Percentiles rank a stretch among this genome's conserved stretches.
These are phyloP conservation scores for Pseudomyrmex sp. DNA, from an alignment of 1,140 invertebrate genomes.

Conservation along the genomic window DNA sequence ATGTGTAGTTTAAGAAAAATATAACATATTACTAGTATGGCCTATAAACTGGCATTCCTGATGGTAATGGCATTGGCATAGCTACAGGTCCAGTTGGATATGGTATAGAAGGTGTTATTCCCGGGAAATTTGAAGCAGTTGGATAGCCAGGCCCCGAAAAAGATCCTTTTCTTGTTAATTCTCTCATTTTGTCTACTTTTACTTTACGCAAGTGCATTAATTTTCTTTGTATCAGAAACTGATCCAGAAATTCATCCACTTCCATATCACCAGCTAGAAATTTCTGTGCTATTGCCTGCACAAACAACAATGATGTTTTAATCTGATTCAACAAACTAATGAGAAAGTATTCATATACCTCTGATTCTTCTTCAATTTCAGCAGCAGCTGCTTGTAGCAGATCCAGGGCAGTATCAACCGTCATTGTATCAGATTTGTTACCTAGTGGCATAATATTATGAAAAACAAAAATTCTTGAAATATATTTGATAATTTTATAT, in stretches of 20 bases:
- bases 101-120: conserved; percentile 81
- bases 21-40: conserved; percentile 73
- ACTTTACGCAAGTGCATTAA: conserved; percentile 92
- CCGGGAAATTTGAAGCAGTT: conserved; percentile 76
- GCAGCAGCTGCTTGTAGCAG: conserved; percentile 93
- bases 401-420: conserved; percentile 92
- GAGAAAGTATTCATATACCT: conserved; percentile 83
- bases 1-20: not conserved
- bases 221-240: conserved; percentile 90
- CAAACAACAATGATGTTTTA: conserved; percentile 36
- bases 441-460: conserved; percentile 79
- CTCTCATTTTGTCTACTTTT: conserved; percentile 94
- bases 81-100: conserved; percentile 85
- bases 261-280: conserved; percentile 91
- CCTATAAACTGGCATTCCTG: conserved; percentile 71
- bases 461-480: not conserved
- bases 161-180: conserved; percentile 87
- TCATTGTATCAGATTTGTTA: conserved; percentile 89
- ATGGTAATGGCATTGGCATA: conserved; percentile 86
- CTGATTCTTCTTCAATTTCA: conserved; percentile 95
- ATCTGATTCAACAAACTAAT: conserved; percentile 30
- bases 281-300: conserved; percentile 88
- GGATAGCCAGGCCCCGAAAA: conserved; percentile 80
- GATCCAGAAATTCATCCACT: conserved; percentile 92
- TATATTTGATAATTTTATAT: no score